Base-by-base conservation (phyloP, 30 jellyfish, hydroid and myxozoan species). In the Hydra vulgaris region DNA sequence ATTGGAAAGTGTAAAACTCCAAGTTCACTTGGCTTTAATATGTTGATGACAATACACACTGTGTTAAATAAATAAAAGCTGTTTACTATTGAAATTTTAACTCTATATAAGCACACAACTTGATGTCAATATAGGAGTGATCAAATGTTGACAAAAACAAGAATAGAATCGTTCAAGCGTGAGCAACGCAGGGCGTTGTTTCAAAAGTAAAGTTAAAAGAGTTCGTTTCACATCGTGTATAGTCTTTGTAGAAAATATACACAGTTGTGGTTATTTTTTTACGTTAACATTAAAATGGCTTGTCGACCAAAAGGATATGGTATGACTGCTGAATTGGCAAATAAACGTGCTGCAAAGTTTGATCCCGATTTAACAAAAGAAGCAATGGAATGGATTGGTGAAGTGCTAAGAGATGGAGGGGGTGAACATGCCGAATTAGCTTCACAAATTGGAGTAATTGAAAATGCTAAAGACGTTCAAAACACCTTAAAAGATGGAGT, bases 341-440 rank as follows among this genome's bases (percentile, higher is more conserved):
- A 74, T 27, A 83, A 83, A 74, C 61, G 70, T 40, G 90, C 85
- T 21, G 81, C 88, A 21, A 83, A 76, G 52, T 94, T 83, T 80
- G 96, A 94, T 82, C 77, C 87, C 8, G 92, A 74, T 19, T 72
- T 84, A 40, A 95, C 96, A 17, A 24, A 67, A 23, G 87, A 94
- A 54, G 92, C 96, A 1, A 21, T 85, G 82, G 92, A 85, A 55
- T 94, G 99, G 99, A 79, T 94, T 16, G 95, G 70, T 18, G 95
- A 94, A 17, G 95, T 88, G 7, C 53, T 86, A 24, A 26, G 86
- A 18, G 74, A 23, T 52, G 88, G 71, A 0, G 52, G 70, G 55
- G 83, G 83, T 5, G 88, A 74, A 20, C 27, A 18, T n/a, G 76
- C 87, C 7, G 74, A 78, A 18, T 27, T 27, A 21, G 23, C 77